Base-by-base conservation (phyloP, 2,797 vertebrate genomes). In the Gorsachius magnificus region DNA sequence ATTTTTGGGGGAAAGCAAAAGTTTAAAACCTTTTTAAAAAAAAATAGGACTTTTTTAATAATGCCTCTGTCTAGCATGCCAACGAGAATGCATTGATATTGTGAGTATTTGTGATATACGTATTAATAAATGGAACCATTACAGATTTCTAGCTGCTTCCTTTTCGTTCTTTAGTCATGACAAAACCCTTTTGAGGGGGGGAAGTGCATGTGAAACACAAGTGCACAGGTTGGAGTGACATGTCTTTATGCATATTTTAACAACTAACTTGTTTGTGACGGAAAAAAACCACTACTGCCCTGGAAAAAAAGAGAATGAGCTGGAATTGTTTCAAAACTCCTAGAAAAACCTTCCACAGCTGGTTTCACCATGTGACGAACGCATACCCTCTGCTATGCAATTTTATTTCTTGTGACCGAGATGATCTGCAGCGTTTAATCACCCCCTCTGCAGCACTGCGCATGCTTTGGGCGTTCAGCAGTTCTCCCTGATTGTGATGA, bases 101-200 rank as follows among this genome's bases (percentile, higher is more conserved):
- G 98, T 99, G 98, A 99, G 98, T 98, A 98, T 99, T 98, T 99
- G 99, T 99, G 99, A 99, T 99, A 99, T 98, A 98, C 98, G 98
- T 99, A 99, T 99, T 99, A 99, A 99, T 99, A 99, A 99, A 99
- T 98, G 98, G 98, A 98, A 97, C 97, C 98, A 98, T 97, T 97
- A 98, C 92, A 90, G 96, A 97, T 97, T 96, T 91, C 75, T 87
- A 84, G 89, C 89, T 28, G 96, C 96, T 95, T 96, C 95, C 60
- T 63, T 91, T 93, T 93, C 50, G 1, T 98, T 97, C 91, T 96
- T 96, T 25, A 78, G 22, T 72, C 6, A 0, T 36, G 83, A 77
- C 17, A 45, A 79, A 96, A 76, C 35, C 35, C 29, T 77, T 58
- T 18, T 0, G 2, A 7, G 13, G 51, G 18, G 18, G 15, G 20